These are phyloP conservation scores for Holothuria glaberrima DNA, from an alignment of 35 echinoderm and acorn worm species.

Conservation along the genomic window DNA sequence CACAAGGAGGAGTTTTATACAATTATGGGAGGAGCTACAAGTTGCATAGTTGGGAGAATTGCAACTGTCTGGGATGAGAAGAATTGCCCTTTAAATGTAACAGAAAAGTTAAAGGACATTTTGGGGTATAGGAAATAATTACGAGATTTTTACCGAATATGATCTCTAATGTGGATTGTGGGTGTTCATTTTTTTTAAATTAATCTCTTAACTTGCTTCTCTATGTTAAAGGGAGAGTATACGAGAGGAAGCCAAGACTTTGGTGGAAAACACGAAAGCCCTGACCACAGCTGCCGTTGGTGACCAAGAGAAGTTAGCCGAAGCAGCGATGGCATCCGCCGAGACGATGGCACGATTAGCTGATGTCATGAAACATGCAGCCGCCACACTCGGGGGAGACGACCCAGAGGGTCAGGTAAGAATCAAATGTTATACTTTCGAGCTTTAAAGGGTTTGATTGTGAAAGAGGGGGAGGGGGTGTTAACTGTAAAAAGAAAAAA, in stretches of 20 bases:
- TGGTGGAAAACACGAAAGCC: constrained; percentile 29
- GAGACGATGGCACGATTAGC: constrained; percentile 46
- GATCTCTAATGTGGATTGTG: too few relatives aligned
- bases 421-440: background rate
- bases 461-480: too few relatives aligned
- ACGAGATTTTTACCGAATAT: too few relatives aligned
- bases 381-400: constrained; percentile 5
- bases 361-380: constrained; percentile 42
- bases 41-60: too few relatives aligned
- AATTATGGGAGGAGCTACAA: too few relatives aligned
- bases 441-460: background rate
- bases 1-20: too few relatives aligned
- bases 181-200: background rate
- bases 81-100: too few relatives aligned
- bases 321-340: background rate
- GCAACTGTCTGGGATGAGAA: too few relatives aligned
- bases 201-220: too few relatives aligned
- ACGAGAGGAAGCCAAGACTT: constrained; percentile 26
- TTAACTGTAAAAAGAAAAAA: too few relatives aligned
- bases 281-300: constrained; percentile 9
- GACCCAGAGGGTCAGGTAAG: constrained; percentile 42
- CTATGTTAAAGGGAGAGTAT: background rate
- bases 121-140: too few relatives aligned
- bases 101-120: too few relatives aligned
- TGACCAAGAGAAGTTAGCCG: constrained; percentile 36